These are phyloP conservation scores for Antidorcas marsupialis DNA, from an alignment of 2,113 vertebrate species.

Conservation along the genomic window DNA sequence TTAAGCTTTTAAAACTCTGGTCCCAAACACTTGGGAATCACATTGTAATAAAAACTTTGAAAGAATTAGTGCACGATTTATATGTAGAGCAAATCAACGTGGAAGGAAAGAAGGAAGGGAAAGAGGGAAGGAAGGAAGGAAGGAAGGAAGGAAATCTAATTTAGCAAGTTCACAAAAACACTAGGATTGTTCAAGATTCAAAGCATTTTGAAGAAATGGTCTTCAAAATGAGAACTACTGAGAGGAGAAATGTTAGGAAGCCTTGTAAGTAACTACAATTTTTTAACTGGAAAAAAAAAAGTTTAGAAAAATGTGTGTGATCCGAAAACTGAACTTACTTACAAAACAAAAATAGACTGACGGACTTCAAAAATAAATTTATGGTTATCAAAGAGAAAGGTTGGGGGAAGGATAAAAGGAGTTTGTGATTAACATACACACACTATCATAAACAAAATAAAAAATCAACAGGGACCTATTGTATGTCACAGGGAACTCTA, in stretches of 20 bases:
- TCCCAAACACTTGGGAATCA: not conserved
- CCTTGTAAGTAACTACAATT: not conserved
- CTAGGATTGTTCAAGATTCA: not conserved
- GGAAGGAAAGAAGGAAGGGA: not conserved
- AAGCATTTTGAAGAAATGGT: slow-evolving; percentile 1
- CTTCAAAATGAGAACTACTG: not conserved
- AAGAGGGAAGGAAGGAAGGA: not conserved
- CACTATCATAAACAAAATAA: not conserved
- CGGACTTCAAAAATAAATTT: not conserved
- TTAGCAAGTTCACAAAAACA: not conserved
- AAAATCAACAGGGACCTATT: not conserved
- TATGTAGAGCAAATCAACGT: not conserved
- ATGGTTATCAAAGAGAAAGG: not conserved
- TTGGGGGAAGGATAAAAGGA: not conserved
- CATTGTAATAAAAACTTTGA: not conserved
- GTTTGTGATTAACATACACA: not conserved
- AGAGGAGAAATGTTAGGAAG: not conserved
- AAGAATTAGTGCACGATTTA: not conserved
- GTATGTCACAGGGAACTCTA: not conserved
- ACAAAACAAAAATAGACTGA: not conserved
- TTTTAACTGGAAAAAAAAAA: not conserved
- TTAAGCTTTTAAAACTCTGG: not conserved
- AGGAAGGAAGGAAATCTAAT: not conserved
- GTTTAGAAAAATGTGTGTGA: not conserved
- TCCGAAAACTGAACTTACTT: not conserved